A percentile compares a stretch with the other conserved stretches of the same genome.
Evolutionary conservation across 2,888 invertebrate species (phyloP).

Genomic region (Liopterus haemorrhoidalis): DNA sequence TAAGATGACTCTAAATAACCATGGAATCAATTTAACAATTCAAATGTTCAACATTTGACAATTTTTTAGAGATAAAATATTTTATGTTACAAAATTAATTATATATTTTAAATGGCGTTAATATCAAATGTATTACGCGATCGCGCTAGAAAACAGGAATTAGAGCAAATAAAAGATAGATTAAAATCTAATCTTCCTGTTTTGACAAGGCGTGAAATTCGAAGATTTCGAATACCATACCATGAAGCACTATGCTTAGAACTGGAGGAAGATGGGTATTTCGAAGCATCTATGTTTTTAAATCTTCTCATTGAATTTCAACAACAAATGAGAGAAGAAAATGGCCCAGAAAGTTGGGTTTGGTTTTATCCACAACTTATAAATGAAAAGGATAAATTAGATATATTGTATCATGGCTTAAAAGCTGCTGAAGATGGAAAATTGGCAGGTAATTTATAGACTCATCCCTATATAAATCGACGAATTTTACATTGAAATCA

Average conservation of each 20-base stretch:
- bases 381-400: constrained; percentile 37
- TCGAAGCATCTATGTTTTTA: constrained; percentile 49
- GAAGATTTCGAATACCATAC: constrained; percentile 47
- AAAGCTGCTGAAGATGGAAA: constrained; percentile 36
- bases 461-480: too few relatives aligned
- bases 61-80: too few relatives aligned
- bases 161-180: constrained; percentile 34
- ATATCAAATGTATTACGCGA: constrained; percentile 29
- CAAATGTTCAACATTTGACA: too few relatives aligned
- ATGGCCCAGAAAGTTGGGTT: constrained; percentile 51
- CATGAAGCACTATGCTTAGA: constrained; percentile 53
- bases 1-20: too few relatives aligned
- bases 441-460: constrained; percentile 32
- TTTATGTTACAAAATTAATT: too few relatives aligned
- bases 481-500: too few relatives aligned
- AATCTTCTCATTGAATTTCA: constrained; percentile 54
- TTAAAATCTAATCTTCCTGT: constrained; percentile 41
- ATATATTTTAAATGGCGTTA: too few relatives aligned
- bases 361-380: constrained; percentile 40
- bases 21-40: too few relatives aligned
- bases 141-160: constrained; percentile 30
- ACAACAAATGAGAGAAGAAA: constrained; percentile 46
- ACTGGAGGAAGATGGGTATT: constrained; percentile 49
- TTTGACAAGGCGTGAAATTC: constrained; percentile 39
- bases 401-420: constrained; percentile 35